Base-by-base conservation (phyloP, 1,140 invertebrate genomes). In the Drosophila paulistorum region DNA sequence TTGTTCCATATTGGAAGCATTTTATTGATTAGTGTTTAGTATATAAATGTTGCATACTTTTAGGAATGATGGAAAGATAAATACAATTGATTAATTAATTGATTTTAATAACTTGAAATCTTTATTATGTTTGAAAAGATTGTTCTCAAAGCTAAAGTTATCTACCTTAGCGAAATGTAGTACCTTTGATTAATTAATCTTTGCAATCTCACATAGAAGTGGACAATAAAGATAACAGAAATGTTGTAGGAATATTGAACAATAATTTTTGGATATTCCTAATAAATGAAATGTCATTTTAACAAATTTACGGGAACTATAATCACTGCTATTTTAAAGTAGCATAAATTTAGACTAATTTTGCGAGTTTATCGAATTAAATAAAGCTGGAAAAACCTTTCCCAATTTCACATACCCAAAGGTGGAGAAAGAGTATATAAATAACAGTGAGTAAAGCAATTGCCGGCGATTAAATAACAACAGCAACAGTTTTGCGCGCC, bases 381-480 rank as follows among this genome's bases (percentile, higher is more conserved):
- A 14, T 17, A 6, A 45, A 48, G 9, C 3, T 33, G 0, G 13
- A 59, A 39, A 59, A 4, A 35, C 37, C 33, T 69, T 55, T 5
- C 1, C 7, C 9, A 55, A 41, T 35, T 65, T 11, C 26, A 13
- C 20, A 33, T 51, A 68, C 59, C 54, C 17, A 35, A 20, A 5
- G 9, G 42, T 11, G 7, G 23, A 20, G 26, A 30, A 30, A 65
- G 79, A 48, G 79, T 71, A 71, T 62, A 48, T 7, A 35, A 68
- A 70, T 65, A 71, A 59, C 68, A 64, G 48, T 65, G 71, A 71
- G 81, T 76, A 58, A 74, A 74, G 68, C 70, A 59, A 68, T 51
- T 85, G 82, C 81, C 81, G 81, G 83, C 83, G 83, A 86, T 79
- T 86, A 79, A 86, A 82, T 87, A 86, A 86, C 79, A 86, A 89